Evolutionary conservation across 2,113 vertebrate genomes (phyloP), one percentile per base, ranked within the genome.

Genomic region (Passer domesticus): DNA sequence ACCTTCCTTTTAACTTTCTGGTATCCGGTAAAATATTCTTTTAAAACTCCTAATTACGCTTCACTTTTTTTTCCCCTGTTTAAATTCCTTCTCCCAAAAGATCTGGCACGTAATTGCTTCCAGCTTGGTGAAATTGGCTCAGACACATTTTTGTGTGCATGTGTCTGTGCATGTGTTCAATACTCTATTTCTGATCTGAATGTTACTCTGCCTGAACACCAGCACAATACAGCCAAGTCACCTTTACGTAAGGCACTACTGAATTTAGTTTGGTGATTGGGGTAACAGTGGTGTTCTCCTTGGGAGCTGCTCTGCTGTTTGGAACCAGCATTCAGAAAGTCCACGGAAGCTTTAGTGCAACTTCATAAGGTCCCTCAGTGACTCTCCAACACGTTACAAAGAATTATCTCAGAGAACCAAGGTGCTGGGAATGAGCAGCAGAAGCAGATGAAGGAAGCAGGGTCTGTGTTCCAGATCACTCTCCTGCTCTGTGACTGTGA

Each of bases 21-120:
- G 19, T 39, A 95, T 37, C 63, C 23, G 31, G 25, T 28, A 68
- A 88, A 83, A 92, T 50, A 79, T 66, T 74, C 79, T 80, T 83
- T 55, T 33, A 90, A 74, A 88, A 39, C 55, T 76, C 63, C 85
- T 88, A 93, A 93, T 88, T 92, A 94, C 0, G n/a, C 50, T 60
- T 83, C 50, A 28, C 19, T 16, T 64, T 64, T 85, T 60, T 59
- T 25, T 37, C 27, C 33, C 17, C 63, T 33, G 15, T 76, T 52
- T 27, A 75, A 91, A 55, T n/a, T 86, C 52, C 35, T 90, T 95
- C 80, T 97, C 94, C 95, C 85, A 83, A 53, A 90, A 70, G 92
- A 94, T 81, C 92, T 81, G 86, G 47, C 60, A 83, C 7, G 1
- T 94, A 95, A 92, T 95, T 97, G 95, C 94, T 93, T 86, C 80